These are phyloP conservation scores for Panthera tigris DNA, from an alignment of 2,113 vertebrate species.

Conservation along the genomic window DNA sequence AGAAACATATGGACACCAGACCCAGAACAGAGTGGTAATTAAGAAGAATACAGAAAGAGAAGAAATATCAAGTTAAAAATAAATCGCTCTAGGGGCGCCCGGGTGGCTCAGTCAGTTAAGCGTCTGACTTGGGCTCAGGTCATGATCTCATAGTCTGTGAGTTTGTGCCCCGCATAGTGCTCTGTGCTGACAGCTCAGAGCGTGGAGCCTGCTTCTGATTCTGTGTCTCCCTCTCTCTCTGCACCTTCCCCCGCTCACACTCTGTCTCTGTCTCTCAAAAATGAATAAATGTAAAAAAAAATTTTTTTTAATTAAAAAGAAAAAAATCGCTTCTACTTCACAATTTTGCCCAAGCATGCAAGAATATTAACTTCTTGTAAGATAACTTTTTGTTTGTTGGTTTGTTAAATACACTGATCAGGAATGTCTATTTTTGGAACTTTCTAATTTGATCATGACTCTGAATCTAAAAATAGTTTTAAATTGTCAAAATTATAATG, in stretches of 20 bases:
- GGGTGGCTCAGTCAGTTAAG: too few species aligned
- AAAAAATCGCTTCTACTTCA: neutral
- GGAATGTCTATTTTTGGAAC: neutral
- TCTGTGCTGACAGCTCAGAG: too few species aligned
- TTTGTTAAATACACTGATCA: neutral
- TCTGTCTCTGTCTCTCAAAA: too few species aligned
- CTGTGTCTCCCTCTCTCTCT: too few species aligned
- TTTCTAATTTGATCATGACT: neutral
- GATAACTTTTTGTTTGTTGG: neutral
- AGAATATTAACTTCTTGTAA: neutral
- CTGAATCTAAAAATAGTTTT: neutral
- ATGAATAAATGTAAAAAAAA: too few species aligned
- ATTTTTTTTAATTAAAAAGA: too few species aligned
- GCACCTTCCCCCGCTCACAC: too few species aligned
- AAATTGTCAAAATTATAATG: neutral
- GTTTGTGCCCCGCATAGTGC: too few species aligned
- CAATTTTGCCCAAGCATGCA: neutral
- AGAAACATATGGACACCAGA: neutral
- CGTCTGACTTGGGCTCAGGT: too few species aligned
- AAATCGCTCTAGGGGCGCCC: neutral
- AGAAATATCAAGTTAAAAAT: conserved; percentile 54
- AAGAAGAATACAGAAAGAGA: neutral
- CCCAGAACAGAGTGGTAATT: neutral
- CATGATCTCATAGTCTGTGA: too few species aligned
- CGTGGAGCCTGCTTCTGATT: too few species aligned